phyloP scores from a whole-genome alignment of 2,797 vertebrate genomes.

The Pelochelys cantorii region DNA sequence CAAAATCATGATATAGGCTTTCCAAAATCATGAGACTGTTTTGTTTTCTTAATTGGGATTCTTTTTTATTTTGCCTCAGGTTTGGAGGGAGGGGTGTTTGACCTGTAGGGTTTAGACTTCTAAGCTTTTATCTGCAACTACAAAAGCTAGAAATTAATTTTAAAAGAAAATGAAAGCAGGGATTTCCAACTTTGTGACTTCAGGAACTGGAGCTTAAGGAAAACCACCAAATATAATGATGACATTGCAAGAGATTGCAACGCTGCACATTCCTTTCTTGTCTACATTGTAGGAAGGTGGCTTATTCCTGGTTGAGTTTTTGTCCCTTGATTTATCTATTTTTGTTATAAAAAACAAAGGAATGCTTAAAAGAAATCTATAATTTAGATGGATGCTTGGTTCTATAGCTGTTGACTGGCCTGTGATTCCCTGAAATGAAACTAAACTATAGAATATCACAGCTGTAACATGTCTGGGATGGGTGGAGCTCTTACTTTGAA shows the following conservation, averaged over 20 bases:
- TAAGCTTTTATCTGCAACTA: neutral
- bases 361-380: neutral
- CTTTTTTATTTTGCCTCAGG: neutral
- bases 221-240: neutral
- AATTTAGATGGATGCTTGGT: neutral
- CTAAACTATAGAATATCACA: neutral
- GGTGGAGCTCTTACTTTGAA: constrained; percentile 31
- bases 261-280: neutral
- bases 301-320: neutral
- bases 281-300: neutral
- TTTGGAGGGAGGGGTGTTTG: neutral
- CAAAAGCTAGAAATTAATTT: neutral
- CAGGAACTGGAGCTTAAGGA: neutral
- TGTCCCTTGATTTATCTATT: neutral
- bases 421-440: neutral
- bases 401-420: neutral
- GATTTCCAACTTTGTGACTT: neutral
- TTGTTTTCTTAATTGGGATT: neutral
- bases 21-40: neutral
- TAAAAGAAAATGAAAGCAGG: neutral
- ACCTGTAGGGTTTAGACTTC: neutral
- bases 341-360: neutral
- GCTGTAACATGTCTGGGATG: constrained; percentile 30
- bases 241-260: neutral
- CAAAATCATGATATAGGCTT: neutral